Evolutionary conservation across 2,888 invertebrate species (phyloP), one percentile per base, ranked within the genome.

Genomic region (Lordiphosa andalusiaca): DNA sequence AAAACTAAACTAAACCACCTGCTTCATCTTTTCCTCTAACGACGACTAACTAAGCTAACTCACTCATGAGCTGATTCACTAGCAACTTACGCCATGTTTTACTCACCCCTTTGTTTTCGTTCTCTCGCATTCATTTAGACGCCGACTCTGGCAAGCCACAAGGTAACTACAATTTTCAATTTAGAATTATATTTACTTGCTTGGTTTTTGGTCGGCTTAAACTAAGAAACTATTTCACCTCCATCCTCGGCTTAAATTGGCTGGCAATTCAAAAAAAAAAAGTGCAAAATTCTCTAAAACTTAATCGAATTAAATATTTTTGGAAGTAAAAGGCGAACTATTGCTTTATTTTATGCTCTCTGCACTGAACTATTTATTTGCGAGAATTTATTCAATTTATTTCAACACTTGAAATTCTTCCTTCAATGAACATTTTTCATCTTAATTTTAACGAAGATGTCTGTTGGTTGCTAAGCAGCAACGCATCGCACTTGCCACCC

Each of bases 101-200:
- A 30, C 30, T 30, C 10, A 30, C 9, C 9, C 30, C 10, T 30
- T 30, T 30, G 30, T 30, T 30, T 30, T 30, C 30, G 30, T 30
- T 30, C 30, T 30, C 30, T 30, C 21, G 21, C 6, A 19, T 39
- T 46, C 47, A 46, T 71, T 39, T 66, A 88, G 87, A 88, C 69
- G 71, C 83, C 57, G 88, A 87, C 33, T 73, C 85, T 38, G 83
- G 76, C 73, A 86, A 78, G 48, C 71, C 87, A 50, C 84, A 85
- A 88, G 87, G 87, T 88, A 87, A 88, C 53, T 82, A 68, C 33
- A 54, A 66, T 9, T 41, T 71, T 37, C 2, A 57, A 50, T 30
- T 25, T 9, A 16, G 16, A 49, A 13, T 21, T 37, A 7, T 9
- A 36, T n/a, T 25, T 25, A 4, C 7, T 47, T 12, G 48, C 48